Base-by-base conservation (phyloP, 2,888 invertebrate species). In the Macrosiphum euphorbiae region DNA sequence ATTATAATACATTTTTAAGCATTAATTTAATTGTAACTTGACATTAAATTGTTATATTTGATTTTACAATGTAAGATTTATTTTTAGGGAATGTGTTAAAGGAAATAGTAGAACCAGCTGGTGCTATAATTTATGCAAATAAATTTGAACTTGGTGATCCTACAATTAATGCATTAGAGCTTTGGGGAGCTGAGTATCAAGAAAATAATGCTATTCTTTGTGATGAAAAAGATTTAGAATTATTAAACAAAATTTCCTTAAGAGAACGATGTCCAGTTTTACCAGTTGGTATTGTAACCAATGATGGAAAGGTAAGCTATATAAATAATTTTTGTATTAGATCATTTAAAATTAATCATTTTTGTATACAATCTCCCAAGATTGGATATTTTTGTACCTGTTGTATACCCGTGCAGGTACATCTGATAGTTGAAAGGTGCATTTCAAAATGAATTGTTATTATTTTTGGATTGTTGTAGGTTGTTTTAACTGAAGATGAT, bases 111-210 rank as follows among this genome's bases (percentile, higher is more conserved):
- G 99, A 99, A 95, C 99, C 99, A 0, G 97, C 97, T 10, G 99
- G 99, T 1, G 99, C 99, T 0, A 97, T 98, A 0, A 98, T 99
- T 94, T 98, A 98, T 95, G 97, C 98, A 0, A 97, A 97, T 94
- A 97, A 97, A 95, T 99, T 99, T 95, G 97, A 98, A 95, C 96
- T 99, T 55, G 99, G 99, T 0, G 99, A 99, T 96, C 98, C 98
- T 0, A 99, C 99, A 7, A 97, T 99, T 92, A 99, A 98, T 92
- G 97, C 98, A 0, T 96, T 99, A 94, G 99, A 99, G 95, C 96
- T 99, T 3, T 99, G 99, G 99, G 99, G 99, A 0, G 99, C 99
- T 0, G 99, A 99, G 96, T 99, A 99, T 96, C 99, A 99, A 96
- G 99, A 99, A 96, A 99, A 98, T 95, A 97, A 99, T 95, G 99